Base-by-base conservation (phyloP, 2,888 invertebrate species). In the Scaptomyza reducta region DNA sequence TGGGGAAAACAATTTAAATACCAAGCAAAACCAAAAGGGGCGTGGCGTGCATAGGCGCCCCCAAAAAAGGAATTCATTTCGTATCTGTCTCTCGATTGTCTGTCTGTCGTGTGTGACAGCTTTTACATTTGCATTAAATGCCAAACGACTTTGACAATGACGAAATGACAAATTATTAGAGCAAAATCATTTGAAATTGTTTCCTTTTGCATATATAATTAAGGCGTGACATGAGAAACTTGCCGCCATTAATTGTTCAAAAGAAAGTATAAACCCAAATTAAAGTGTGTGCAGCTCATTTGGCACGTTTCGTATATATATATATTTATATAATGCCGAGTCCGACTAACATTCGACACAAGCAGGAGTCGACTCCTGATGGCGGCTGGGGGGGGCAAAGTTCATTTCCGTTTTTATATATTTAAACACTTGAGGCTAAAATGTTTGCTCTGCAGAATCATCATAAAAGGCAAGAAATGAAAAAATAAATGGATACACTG, bases 321-420 rank as follows among this genome's bases (percentile, higher is more conserved):
- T 40, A 38, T 14, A 38, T 38, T 5, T 33, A 16, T 64, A 25
- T 72, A 71, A 63, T 72, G 58, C 65, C 57, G 31, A 58, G 71
- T 54, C 38, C 27, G 74, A 50, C 62, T 56, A 44, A 51, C 63
- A 61, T 70, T 70, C 62, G 74, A 49, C 53, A 49, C 59, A 33
- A 22, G 41, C 38, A 56, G 53, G 25, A 63, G 35, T 54, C 53
- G 35, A 31, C 53, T 10, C 51, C 60, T n/a, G n/a, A n/a, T n/a
- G n/a, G n/a, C n/a, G n/a, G n/a, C n/a, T n/a, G n/a, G n/a, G n/a
- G n/a, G 7, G 7, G 63, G 63, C 54, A 62, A 80, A 88, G 80
- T 88, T 88, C 84, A 84, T 84, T 84, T 84, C 88, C 84, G 84
- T 71, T 86, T 86, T 86, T 80, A 80, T 80, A 80, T 88, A 88